Percentiles rank a stretch among this genome's conserved stretches.
These are phyloP conservation scores for Heliconius ethilla DNA, from an alignment of 2,888 invertebrate genomes.

Conservation along the genomic window DNA sequence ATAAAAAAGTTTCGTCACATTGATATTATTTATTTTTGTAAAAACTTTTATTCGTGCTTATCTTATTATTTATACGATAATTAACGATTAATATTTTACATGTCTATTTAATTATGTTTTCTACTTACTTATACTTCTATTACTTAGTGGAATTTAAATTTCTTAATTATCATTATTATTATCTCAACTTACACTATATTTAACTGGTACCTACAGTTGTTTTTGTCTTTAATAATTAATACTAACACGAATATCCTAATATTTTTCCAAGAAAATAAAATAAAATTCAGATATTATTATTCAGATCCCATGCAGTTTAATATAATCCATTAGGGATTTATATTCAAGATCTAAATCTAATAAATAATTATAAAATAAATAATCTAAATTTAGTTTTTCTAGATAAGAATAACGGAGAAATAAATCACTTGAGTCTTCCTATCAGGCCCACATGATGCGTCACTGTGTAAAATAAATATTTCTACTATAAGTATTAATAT, in stretches of 20 bases:
- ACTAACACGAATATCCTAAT: not conserved
- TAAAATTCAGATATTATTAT: too few relatives aligned
- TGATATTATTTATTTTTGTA: too few relatives aligned
- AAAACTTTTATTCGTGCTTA: too few relatives aligned
- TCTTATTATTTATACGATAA: too few relatives aligned
- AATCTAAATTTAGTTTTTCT: too few relatives aligned
- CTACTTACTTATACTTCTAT: not conserved
- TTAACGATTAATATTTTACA: too few relatives aligned
- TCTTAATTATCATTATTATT: not conserved
- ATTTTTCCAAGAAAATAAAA: not conserved
- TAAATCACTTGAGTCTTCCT: not conserved
- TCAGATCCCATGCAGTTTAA: too few relatives aligned
- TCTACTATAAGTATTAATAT: slow-evolving; percentile 9
- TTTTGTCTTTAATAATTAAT: too few relatives aligned
- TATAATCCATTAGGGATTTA: too few relatives aligned
- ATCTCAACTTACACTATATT: not conserved
- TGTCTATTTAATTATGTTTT: too few relatives aligned
- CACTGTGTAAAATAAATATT: not conserved
- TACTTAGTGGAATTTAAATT: not conserved
- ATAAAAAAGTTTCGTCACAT: not conserved
- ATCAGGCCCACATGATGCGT: not conserved
- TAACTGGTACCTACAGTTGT: not conserved
- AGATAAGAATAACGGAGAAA: not conserved
- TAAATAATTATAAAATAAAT: too few relatives aligned
- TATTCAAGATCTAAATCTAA: too few relatives aligned